A percentile compares a stretch with the other conserved stretches of the same genome.
Conservation (phyloP, 2,113 vertebrate species). For the Sylvia atricapilla region DNA sequence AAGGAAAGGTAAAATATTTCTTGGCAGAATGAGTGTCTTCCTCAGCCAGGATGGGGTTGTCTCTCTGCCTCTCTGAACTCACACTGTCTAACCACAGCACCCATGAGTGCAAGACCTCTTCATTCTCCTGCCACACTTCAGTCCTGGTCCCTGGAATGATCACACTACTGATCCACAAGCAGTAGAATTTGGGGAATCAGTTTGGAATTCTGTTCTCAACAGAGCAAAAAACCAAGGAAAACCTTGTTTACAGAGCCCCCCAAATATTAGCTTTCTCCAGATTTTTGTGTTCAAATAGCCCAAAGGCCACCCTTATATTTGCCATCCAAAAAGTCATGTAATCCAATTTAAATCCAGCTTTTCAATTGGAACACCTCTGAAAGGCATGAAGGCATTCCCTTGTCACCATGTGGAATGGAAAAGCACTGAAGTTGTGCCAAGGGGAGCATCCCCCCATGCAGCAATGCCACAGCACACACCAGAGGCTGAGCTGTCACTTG, state of each 20-base stretch:
- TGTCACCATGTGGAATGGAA: background rate
- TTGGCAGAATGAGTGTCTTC: background rate
- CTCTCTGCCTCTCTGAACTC: background rate
- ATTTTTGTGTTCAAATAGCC: background rate
- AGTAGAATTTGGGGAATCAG: background rate
- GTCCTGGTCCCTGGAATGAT: background rate
- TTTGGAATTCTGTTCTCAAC: background rate
- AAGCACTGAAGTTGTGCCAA: background rate
- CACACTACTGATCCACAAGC: background rate
- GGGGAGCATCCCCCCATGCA: accelerated
- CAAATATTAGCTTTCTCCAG: background rate
- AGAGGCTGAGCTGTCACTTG: background rate
- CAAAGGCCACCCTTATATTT: background rate
- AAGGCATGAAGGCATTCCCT: background rate
- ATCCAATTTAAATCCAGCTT: background rate
- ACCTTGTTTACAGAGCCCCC: background rate
- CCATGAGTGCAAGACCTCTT: background rate
- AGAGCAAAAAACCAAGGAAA: background rate
- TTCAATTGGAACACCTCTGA: background rate
- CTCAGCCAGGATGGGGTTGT: background rate
- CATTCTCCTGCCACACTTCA: background rate
- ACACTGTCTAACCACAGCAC: background rate
- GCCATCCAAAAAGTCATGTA: background rate
- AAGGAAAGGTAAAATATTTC: background rate
- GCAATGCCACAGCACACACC: background rate